Conservation (phyloP, 2,888 invertebrate genomes). For the Epinotia ramella region DNA sequence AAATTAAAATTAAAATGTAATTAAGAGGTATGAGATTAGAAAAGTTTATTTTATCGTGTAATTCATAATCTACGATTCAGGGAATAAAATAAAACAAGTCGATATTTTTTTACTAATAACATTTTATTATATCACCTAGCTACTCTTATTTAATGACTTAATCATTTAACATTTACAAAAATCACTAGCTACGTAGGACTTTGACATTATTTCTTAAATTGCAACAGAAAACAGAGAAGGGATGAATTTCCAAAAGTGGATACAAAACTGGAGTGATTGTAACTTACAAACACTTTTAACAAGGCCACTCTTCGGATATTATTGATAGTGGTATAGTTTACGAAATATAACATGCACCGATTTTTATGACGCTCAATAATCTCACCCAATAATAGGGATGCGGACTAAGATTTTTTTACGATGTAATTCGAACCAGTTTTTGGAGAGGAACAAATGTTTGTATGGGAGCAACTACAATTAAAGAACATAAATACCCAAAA, state of each 20-base stretch:
- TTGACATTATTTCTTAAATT: slow-evolving; percentile 48
- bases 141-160: slow-evolving; percentile 48
- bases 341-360: too few species aligned
- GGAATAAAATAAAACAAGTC: background rate
- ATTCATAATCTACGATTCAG: background rate
- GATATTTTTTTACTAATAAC: slow-evolving; percentile 28
- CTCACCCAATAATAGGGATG: too few species aligned
- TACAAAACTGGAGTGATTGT: background rate
- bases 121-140: slow-evolving; percentile 46
- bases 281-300: background rate
- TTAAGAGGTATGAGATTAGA: too few species aligned
- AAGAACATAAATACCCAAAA: too few species aligned
- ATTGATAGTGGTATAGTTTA: too few species aligned
- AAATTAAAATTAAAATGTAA: too few species aligned
- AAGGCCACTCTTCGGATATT: background rate
- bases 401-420: too few species aligned
- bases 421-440: too few species aligned
- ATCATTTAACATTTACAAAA: slow-evolving; percentile 54
- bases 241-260: background rate
- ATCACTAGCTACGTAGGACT: slow-evolving; percentile 73
- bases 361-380: too few species aligned
- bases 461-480: too few species aligned
- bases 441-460: too few species aligned
- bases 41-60: too few species aligned
- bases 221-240: slow-evolving; percentile 47